phyloP scores from a whole-genome alignment of 37 sponge, comb jelly and placozoan genomes.

The Ianthella basta region DNA sequence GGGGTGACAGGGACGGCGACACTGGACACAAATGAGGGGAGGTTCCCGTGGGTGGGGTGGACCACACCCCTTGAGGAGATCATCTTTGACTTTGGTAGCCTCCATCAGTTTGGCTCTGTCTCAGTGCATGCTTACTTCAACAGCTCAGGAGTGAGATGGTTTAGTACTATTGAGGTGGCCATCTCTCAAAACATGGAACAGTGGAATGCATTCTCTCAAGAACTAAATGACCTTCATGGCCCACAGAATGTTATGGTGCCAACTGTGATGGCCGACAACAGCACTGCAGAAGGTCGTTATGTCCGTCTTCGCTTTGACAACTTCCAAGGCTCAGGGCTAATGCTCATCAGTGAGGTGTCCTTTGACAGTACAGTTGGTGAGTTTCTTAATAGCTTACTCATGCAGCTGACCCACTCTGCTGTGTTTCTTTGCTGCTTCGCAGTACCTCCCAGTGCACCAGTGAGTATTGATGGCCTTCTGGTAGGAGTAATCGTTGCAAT shows the following conservation, averaged over 20 bases:
- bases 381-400: not conserved
- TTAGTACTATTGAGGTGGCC: not conserved
- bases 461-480: no score
- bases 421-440: no score
- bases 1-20: not conserved
- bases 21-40: not conserved
- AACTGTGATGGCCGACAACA: not conserved
- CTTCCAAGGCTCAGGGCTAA: not conserved
- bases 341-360: constrained; percentile 25
- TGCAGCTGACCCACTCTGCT: no score
- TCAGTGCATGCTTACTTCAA: not conserved
- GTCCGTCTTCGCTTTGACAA: not conserved
- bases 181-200: constrained; percentile 13
- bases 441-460: no score
- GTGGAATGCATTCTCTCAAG: not conserved
- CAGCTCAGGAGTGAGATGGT: not conserved
- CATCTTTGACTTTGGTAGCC: not conserved
- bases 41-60: constrained; percentile 24
- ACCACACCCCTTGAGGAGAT: not conserved
- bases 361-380: not conserved
- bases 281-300: not conserved
- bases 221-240: not conserved
- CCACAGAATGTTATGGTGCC: not conserved
- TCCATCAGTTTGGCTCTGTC: not conserved
- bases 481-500: no score